These are phyloP conservation scores for Numenius arquata DNA, from an alignment of 2,113 vertebrate genomes.

Conservation along the genomic window DNA sequence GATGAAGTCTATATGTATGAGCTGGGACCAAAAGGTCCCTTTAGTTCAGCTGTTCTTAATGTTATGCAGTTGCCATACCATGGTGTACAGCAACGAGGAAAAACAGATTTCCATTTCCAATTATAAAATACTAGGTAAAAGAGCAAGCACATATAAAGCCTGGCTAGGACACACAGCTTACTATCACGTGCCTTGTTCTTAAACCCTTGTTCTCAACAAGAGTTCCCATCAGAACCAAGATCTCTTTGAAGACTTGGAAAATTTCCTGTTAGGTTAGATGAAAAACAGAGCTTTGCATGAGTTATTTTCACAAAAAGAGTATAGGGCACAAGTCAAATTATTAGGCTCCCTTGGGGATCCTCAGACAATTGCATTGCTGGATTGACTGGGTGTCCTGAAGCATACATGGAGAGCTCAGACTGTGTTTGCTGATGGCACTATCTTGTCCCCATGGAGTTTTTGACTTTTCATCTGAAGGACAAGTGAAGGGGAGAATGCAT, in stretches of 20 bases:
- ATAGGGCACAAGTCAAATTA: neutral
- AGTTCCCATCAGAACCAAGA: neutral
- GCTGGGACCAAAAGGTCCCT: neutral
- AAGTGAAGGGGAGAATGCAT: neutral
- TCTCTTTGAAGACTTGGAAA: conserved; percentile 30
- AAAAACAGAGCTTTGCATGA: conserved; percentile 12
- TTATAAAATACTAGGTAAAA: neutral
- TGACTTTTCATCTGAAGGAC: neutral
- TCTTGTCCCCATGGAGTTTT: neutral
- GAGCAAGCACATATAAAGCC: neutral
- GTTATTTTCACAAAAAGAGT: neutral
- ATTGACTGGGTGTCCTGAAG: neutral
- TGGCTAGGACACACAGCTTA: neutral
- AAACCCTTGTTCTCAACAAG: neutral
- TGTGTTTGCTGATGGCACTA: neutral
- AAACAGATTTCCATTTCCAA: neutral
- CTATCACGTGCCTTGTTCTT: neutral
- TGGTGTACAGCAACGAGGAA: neutral
- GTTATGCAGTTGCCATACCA: neutral
- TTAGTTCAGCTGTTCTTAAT: conserved; percentile 4
- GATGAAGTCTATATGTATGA: neutral
- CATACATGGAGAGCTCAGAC: accelerated
- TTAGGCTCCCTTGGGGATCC: neutral
- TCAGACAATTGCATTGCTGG: neutral
- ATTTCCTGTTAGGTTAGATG: conserved; percentile 26